These are phyloP conservation scores for Andricus grossulariae DNA, from an alignment of 1,140 invertebrate genomes.

Conservation along the genomic window DNA sequence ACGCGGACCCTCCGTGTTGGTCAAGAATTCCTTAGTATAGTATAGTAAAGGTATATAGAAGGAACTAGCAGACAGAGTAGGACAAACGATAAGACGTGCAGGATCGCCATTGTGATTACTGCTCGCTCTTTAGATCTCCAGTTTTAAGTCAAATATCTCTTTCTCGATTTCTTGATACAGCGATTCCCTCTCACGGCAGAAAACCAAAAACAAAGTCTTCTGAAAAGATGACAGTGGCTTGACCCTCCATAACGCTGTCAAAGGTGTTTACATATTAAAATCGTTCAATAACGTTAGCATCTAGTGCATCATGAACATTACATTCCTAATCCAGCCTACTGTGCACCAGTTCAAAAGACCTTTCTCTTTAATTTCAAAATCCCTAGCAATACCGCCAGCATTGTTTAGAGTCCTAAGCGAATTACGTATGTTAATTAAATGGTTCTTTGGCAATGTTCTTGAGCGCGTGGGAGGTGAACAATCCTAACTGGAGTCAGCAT, in stretches of 20 bases:
- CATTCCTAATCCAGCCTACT: too few relatives aligned
- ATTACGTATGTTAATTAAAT: slow-evolving; percentile 19
- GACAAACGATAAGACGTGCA: slow-evolving; percentile 7
- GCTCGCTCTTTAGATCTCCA: background rate
- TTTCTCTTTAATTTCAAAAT: too few relatives aligned
- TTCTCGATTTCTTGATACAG: background rate
- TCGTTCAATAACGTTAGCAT: too few relatives aligned
- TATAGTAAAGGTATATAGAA: background rate
- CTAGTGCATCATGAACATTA: too few relatives aligned
- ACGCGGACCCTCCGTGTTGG: slow-evolving; percentile 27
- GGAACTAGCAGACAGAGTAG: slow-evolving; percentile 8
- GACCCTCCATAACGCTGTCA: too few relatives aligned
- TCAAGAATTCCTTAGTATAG: background rate
- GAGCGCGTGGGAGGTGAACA: slow-evolving; percentile 25
- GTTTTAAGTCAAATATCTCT: slow-evolving; percentile 11
- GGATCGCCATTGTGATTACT: background rate
- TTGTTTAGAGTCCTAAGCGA: background rate
- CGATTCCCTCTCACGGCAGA: background rate
- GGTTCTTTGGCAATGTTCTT: slow-evolving; percentile 6
- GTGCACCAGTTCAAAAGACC: too few relatives aligned
- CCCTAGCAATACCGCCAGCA: background rate
- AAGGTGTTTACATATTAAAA: too few relatives aligned
- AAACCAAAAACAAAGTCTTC: background rate
- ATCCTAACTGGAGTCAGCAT: background rate
- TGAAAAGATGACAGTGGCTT: background rate